Evolutionary conservation across 2,888 invertebrate species (phyloP), one percentile per base, ranked within the genome.

Genomic region (Clistopyga incitator): DNA sequence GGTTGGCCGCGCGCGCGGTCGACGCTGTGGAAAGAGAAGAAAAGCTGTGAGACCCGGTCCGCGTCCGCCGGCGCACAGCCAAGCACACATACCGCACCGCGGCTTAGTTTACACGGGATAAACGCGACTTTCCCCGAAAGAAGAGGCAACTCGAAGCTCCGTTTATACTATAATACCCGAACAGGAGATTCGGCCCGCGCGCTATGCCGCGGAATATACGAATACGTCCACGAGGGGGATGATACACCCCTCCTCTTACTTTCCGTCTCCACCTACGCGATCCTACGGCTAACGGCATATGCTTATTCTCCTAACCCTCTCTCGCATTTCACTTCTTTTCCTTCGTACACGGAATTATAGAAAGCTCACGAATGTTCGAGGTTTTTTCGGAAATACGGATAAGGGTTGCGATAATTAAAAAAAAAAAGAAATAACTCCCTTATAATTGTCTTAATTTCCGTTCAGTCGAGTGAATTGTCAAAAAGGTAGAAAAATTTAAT

Each of bases 81-180:
- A 71, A 61, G 56, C 56, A 56, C 52, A 54, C 71, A n/a, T n/a
- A 56, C 47, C 85, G 81, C 75, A 81, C 67, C 86, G 10, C 38
- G 87, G 88, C 89, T 88, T 88, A 87, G 88, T 88, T 88, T 87
- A 86, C 86, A 86, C 86, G 85, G 85, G 82, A 84, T 85, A 85
- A 86, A 85, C 85, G 86, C 79, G 86, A 85, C 82, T 84, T 86
- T 86, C 34, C 78, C 82, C 42, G 77, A 59, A 77, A 81, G 80
- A 77, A 34, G 82, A 80, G 82, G 74, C 74, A 68, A 78, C 72
- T 77, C 77, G 45, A 29, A 79, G 77, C 81, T 74, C 2, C 82
- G 70, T 75, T 82, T 82, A 82, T 74, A 56, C 74, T 64, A 25
- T 84, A 86, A 84, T 85, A 85, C 84, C 67, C 64, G 52, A 61